Base-by-base conservation (phyloP, 2,888 invertebrate genomes). In the Coenonympha arcania region DNA sequence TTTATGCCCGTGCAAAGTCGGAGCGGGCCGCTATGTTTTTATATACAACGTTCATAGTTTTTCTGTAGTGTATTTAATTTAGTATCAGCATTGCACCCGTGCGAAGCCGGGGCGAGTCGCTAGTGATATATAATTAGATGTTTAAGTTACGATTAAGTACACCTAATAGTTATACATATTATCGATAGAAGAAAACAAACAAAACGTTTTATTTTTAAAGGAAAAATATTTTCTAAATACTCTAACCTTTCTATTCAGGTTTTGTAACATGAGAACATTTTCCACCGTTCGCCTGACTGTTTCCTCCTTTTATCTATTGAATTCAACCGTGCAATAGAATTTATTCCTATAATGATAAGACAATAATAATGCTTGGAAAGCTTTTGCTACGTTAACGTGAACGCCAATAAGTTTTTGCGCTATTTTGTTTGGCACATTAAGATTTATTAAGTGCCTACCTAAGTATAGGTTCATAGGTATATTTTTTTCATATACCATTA, bases 311-410 rank as follows among this genome's bases (percentile, higher is more conserved):
- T 34, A 34, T 48, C 34, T 34, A 41, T 48, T 26, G 41, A 24
- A 33, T 44, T 44, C 33, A 41, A 18, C 19, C 18, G 33, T 48
- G 33, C 48, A 41, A 48, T 48, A 26, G 33, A 48, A 48, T 41
- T 48, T 48, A 48, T 48, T 48, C 41, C 40, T 48, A 13, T 34
- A 26, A 41, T 26, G 48, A 48, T 48, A 48, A 41, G 48, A 34
- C 41, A 48, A 41, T 31, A 40, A 16, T 16, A 33, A 20, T 28
- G 19, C 24, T 24, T n/a, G 15, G 16, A 31, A 39, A 15, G n/a
- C 20, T 19, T 42, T 42, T 24, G 16, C n/a, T 44, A 15, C 11
- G n/a, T 30, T 20, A 28, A 28, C 40, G 16, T 13, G 16, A 18
- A 41, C 11, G 11, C 41, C 28, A 16, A 6, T n/a, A 18, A 16